phyloP scores from a whole-genome alignment of 2,113 vertebrate genomes.

The Apus apus region DNA sequence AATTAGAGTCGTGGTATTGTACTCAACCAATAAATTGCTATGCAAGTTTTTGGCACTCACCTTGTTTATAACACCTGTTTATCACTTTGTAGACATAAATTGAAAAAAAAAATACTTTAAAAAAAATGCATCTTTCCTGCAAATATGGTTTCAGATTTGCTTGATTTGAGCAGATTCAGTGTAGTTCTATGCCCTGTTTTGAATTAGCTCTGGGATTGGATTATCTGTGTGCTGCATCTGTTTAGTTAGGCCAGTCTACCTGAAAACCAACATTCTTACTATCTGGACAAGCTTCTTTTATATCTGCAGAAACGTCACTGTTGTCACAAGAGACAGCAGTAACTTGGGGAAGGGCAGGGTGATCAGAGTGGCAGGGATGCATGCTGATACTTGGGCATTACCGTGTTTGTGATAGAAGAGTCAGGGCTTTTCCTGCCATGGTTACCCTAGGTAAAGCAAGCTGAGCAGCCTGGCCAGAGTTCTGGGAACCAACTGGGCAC shows the following conservation, averaged over 20 bases:
- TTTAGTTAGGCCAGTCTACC: neutral
- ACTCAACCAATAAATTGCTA: neutral
- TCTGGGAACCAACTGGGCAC: neutral
- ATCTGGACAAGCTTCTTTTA: fast-evolving
- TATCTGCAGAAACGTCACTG: neutral
- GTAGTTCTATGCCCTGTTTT: neutral
- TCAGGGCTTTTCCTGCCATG: neutral
- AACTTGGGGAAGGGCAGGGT: neutral
- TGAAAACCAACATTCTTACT: neutral
- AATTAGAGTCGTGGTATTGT: neutral
- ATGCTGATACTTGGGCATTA: neutral
- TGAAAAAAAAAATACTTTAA: neutral
- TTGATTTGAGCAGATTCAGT: neutral
- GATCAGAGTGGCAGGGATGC: neutral
- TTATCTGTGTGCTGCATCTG: neutral
- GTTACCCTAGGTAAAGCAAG: fast-evolving
- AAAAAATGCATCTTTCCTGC: neutral
- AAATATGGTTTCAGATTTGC: neutral
- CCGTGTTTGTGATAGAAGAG: neutral
- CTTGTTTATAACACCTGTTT: neutral
- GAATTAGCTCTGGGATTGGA: neutral
- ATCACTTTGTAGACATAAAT: neutral
- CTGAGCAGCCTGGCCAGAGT: neutral
- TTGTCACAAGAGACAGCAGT: neutral
- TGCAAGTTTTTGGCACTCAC: neutral